Percentiles rank a stretch among this genome's conserved stretches.
phyloP scores from a whole-genome alignment of 2,888 invertebrate species.

The Papilio demoleus region DNA sequence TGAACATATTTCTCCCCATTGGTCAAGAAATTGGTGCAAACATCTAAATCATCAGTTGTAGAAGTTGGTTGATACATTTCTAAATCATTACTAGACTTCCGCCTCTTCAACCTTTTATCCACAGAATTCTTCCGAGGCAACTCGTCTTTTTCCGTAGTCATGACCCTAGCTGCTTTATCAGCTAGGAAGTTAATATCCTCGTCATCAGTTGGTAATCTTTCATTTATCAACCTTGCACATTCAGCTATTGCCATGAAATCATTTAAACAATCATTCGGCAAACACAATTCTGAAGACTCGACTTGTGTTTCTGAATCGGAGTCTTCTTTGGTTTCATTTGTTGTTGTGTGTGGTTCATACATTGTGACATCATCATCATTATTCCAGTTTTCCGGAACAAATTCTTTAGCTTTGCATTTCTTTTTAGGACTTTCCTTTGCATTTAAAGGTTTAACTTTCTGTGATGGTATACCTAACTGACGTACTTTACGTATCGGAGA shows the following conservation, averaged over 20 bases:
- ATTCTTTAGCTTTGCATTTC: constrained; percentile 63
- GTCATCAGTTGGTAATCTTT: constrained; percentile 63
- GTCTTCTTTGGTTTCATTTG: constrained; percentile 72
- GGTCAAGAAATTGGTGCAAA: constrained; percentile 65
- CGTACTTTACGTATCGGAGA: constrained; percentile 79
- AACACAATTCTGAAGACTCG: constrained; percentile 72
- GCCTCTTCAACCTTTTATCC: constrained; percentile 65
- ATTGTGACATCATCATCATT: constrained; percentile 75
- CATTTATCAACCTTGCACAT: constrained; percentile 63
- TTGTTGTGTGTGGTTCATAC: constrained; percentile 79
- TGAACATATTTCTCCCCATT: constrained; percentile 75
- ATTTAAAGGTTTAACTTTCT: constrained; percentile 63
- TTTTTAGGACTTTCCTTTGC: constrained; percentile 75
- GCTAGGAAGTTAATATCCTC: constrained; percentile 74
- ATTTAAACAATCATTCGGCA: constrained; percentile 76
- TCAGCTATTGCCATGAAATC: constrained; percentile 76
- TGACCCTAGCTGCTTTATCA: constrained; percentile 75
- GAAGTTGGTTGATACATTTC: constrained; percentile 79
- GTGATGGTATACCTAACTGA: constrained; percentile 67
- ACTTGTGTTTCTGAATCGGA: constrained; percentile 74
- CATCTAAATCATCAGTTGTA: constrained; percentile 74
- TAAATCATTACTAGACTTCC: constrained; percentile 73
- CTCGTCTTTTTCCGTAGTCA: constrained; percentile 70
- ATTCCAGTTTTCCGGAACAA: constrained; percentile 61
- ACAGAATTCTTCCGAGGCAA: constrained; percentile 57